These are phyloP conservation scores for Xestoiulus laeticollis DNA, from an alignment of 2,888 invertebrate genomes.

Conservation along the genomic window DNA sequence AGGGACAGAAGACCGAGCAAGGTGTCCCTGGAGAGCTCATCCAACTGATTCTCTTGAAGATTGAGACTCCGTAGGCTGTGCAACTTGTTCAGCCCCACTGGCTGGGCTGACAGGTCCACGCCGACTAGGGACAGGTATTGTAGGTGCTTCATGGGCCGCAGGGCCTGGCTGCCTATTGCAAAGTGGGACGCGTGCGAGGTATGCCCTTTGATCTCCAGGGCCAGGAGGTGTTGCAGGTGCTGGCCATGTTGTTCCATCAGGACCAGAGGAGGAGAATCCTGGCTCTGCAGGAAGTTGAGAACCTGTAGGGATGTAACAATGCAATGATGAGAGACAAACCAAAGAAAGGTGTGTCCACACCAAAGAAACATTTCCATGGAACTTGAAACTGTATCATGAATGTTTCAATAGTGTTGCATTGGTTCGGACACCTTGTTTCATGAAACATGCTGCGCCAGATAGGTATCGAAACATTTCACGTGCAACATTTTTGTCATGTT, in stretches of 20 bases:
- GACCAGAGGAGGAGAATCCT: slow-evolving; percentile 66
- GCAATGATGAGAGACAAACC: background rate
- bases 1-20: slow-evolving; percentile 51
- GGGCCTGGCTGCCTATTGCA: slow-evolving; percentile 61
- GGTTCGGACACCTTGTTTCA: no score
- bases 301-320: slow-evolving; percentile 58
- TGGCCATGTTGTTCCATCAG: slow-evolving; percentile 66
- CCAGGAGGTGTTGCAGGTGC: slow-evolving; percentile 68
- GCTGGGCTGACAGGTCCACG: slow-evolving; percentile 71
- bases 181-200: slow-evolving; percentile 58
- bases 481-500: no score
- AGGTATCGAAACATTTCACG: no score
- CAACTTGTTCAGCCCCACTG: slow-evolving; percentile 75
- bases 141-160: slow-evolving; percentile 68
- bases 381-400: no score
- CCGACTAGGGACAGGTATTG: slow-evolving; percentile 71
- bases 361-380: no score
- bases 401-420: no score
- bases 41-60: slow-evolving; percentile 70
- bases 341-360: no score
- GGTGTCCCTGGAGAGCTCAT: slow-evolving; percentile 46
- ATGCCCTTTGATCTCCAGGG: slow-evolving; percentile 70
- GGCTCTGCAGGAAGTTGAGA: slow-evolving; percentile 70
- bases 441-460: no score
- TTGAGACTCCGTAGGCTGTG: slow-evolving; percentile 71